These are phyloP conservation scores for Phrynosoma blainvillii DNA, from an alignment of 2,113 vertebrate genomes.

Conservation along the genomic window DNA sequence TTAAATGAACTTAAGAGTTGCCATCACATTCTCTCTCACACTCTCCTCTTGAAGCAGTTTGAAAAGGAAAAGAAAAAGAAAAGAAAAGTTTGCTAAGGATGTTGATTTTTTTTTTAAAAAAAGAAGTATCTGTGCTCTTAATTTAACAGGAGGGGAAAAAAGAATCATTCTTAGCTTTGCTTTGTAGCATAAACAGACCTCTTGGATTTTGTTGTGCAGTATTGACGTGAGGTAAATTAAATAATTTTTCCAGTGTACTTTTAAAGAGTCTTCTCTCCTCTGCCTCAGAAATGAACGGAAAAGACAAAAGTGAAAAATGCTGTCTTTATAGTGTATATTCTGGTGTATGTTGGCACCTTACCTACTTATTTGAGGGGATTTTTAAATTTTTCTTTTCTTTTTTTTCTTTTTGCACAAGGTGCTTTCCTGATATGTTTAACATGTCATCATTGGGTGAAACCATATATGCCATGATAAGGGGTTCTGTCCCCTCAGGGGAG, in stretches of 20 bases:
- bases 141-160: constrained; percentile 59
- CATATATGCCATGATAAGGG: constrained; percentile 85
- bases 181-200: constrained; percentile 94
- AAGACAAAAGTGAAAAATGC: constrained; percentile 86
- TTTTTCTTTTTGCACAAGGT: constrained; percentile 83
- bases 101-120: constrained; percentile 68
- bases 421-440: constrained; percentile 91
- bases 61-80: constrained; percentile 75
- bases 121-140: constrained; percentile 71
- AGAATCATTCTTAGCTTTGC: constrained; percentile 88
- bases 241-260: constrained; percentile 90
- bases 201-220: constrained; percentile 97
- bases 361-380: constrained; percentile 75
- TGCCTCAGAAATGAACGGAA: constrained; percentile 90
- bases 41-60: constrained; percentile 91
- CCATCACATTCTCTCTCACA: constrained; percentile 95
- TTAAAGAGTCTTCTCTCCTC: constrained; percentile 87
- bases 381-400: constrained; percentile 34
- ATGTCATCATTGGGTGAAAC: constrained; percentile 88
- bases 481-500: constrained; percentile 79
- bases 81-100: constrained; percentile 88
- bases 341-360: constrained; percentile 87
- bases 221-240: constrained; percentile 97
- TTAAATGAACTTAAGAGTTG: constrained; percentile 98
- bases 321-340: constrained; percentile 78